phyloP scores from a whole-genome alignment of 2,888 invertebrate genomes.

The Ichneumon xanthorius region DNA sequence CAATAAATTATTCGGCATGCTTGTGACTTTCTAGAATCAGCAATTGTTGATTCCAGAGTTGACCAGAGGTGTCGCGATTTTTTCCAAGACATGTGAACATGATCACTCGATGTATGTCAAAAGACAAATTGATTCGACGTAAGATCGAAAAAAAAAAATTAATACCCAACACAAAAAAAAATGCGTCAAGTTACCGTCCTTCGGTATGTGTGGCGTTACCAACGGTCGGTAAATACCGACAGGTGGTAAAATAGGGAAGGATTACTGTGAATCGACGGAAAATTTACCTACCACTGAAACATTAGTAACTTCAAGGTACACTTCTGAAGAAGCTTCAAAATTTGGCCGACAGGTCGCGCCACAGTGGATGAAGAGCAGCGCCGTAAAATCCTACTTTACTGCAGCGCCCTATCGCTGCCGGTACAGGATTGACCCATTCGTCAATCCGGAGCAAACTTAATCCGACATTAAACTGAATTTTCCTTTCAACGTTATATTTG shows the following conservation, averaged over 20 bases:
- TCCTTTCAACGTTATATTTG: too few relatives aligned
- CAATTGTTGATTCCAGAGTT: neutral
- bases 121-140: neutral
- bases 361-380: slow-evolving; percentile 4
- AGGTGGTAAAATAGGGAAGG: neutral
- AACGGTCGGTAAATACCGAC: neutral
- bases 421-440: neutral
- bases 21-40: neutral
- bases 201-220: neutral
- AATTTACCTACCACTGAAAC: neutral
- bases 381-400: neutral
- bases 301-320: neutral
- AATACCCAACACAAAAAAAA: neutral
- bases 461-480: too few relatives aligned
- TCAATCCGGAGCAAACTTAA: too few relatives aligned
- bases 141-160: neutral
- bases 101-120: neutral
- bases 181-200: neutral
- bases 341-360: neutral
- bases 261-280: neutral
- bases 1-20: slow-evolving; percentile 37
- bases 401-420: neutral
- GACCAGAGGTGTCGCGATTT: neutral
- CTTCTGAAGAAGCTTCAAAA: neutral
- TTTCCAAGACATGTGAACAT: neutral